Evolutionary conservation across 2,797 vertebrate genomes (phyloP).

Genomic region (Lagocephalus sceleratus): DNA sequence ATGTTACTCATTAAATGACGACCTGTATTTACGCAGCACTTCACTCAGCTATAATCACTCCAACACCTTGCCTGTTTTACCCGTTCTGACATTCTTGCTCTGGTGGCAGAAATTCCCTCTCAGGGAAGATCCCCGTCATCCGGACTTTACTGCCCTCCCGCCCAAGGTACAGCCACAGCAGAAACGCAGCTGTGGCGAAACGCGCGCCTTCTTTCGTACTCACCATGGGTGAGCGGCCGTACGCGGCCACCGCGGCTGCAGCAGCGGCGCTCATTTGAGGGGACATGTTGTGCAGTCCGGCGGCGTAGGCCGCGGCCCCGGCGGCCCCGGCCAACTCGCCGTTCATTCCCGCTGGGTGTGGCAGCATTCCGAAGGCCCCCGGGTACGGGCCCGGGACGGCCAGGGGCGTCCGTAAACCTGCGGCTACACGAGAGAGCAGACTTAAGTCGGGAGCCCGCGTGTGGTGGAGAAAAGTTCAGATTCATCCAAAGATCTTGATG

Average conservation of each 20-base stretch:
- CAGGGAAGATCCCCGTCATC: too few relatives aligned
- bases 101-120: too few relatives aligned
- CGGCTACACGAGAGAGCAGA: constrained; percentile 66
- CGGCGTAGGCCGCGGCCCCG: constrained; percentile 83
- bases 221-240: constrained; percentile 93
- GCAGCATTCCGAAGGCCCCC: constrained; percentile 90
- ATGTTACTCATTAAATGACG: too few relatives aligned
- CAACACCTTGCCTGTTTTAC: too few relatives aligned
- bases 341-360: constrained; percentile 89
- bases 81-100: too few relatives aligned
- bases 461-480: neutral
- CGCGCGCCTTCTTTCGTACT: constrained; percentile 21
- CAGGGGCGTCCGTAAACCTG: constrained; percentile 87
- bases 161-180: too few relatives aligned
- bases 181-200: too few relatives aligned
- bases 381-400: constrained; percentile 90
- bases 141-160: too few relatives aligned
- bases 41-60: too few relatives aligned
- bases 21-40: too few relatives aligned
- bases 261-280: constrained; percentile 94
- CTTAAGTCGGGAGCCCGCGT: neutral
- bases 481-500: neutral
- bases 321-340: constrained; percentile 88
- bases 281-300: constrained; percentile 93
- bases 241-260: constrained; percentile 88